Percentiles rank a stretch among this genome's conserved stretches.
Evolutionary conservation across 2,888 invertebrate genomes (phyloP).

Genomic region (Hypercompe scribonia): DNA sequence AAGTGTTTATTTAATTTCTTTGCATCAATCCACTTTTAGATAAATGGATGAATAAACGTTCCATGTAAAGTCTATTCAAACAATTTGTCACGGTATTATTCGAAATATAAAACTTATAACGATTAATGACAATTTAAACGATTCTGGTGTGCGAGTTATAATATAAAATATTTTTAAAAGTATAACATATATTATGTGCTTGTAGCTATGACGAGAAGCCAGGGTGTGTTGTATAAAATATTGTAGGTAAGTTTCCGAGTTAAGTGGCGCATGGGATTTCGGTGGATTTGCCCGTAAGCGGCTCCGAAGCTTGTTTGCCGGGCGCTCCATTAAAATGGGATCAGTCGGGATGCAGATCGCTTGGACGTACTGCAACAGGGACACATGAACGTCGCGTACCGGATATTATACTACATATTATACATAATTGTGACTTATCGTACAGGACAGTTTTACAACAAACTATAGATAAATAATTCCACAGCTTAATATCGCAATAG

Average conservation of each 20-base stretch:
- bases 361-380: constrained; percentile 70
- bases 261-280: constrained; percentile 83
- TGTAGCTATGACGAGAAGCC: constrained; percentile 31
- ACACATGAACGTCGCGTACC: constrained; percentile 56
- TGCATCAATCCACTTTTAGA: constrained; percentile 48
- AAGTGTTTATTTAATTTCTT: constrained; percentile 57
- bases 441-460: not conserved
- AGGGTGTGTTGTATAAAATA: constrained; percentile 61
- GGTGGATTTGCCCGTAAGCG: constrained; percentile 84
- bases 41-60: constrained; percentile 52
- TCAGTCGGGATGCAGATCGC: constrained; percentile 85
- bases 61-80: constrained; percentile 54
- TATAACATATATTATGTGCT: constrained; percentile 32
- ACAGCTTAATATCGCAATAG: not conserved
- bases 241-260: constrained; percentile 65
- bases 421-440: constrained; percentile 27
- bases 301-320: constrained; percentile 84
- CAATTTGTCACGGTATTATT: constrained; percentile 61
- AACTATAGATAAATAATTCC: not conserved
- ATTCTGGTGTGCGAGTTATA: constrained; percentile 21
- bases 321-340: constrained; percentile 87
- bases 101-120: constrained; percentile 42
- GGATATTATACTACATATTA: constrained; percentile 55
- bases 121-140: constrained; percentile 18
- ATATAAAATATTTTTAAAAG: constrained; percentile 27